Base-by-base conservation (phyloP, 2,888 invertebrate species). In the Bhutanitis thaidina region DNA sequence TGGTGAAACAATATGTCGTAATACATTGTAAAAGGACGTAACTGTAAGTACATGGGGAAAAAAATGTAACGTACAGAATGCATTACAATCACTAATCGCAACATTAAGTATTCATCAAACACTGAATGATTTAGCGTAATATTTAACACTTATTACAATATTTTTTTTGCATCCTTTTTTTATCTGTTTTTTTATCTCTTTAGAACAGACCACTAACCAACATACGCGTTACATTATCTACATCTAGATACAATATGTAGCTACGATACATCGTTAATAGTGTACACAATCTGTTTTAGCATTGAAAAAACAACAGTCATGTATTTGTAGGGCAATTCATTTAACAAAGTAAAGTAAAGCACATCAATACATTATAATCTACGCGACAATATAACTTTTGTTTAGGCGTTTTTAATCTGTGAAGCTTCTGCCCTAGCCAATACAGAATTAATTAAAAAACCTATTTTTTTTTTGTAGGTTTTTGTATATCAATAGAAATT, bases 91-190 rank as follows among this genome's bases (percentile, higher is more conserved):
- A 61, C 67, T 59, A 57, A 61, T 59, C 62, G 69, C 74, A 75
- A 65, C 63, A 55, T 65, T 71, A 71, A 58, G 55, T 61, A 60
- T 56, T 74, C 73, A 75, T 64, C 69, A 75, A 78, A 83, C 77
- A 82, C 77, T 57, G 73, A 76, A 77, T 74, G 65, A 59, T 73
- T 73, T 80, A 82, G 79, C 68, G 74, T 78, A 75, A 76, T 81
- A 80, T 67, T 80, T 74, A 86, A 86, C 85, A 85, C 81, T 84
- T 81, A 81, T 65, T 77, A 78, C 71, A 76, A 80, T 78, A 74
- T 62, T 65, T 77, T 69, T 72, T 76, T 74, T 75, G 59, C 61
- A 56, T 59, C 59, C 55, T 61, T 64, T 71, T 64, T 64, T 71
- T 67, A 67, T 71, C 61, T 67, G 59, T 69, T 55, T 65, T 73